Evolutionary conservation across 2,113 vertebrate genomes (phyloP), one percentile per base, ranked within the genome.

Genomic region (Microtus richardsoni): DNA sequence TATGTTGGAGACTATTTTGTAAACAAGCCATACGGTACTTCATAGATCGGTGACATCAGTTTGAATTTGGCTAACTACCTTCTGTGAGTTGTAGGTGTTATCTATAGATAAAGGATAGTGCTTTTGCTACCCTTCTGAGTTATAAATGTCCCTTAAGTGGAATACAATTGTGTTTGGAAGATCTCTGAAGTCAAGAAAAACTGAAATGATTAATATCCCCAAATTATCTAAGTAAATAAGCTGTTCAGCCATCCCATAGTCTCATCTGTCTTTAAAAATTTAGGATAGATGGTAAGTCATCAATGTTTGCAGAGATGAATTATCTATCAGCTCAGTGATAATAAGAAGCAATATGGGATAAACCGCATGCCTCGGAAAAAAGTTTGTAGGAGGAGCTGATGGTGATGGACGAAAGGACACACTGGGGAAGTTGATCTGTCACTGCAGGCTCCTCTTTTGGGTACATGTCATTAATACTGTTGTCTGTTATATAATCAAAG

Each of bases 21-120:
- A 97, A 97, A 93, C 73, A 94, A 94, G 77, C 64, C 54, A 80
- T 64, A 77, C 90, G 58, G 33, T 91, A 49, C 60, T 95, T 91
- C 22, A 47, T 36, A 82, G 49, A 88, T 54, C 87, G 47, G 58
- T 60, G 89, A 84, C 16, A 44, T 66, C 21, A 13, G 80, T 95
- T 80, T 80, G 41, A 78, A 74, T 77, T 95, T 94, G 68, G 60
- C 68, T 6, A 21, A 36, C 82, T 83, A 52, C 36, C 66, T 88
- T 73, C 52, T 86, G 13, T 90, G 92, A 77, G 30, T 70, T 94
- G 71, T 49, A 82, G 75, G 33, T 5, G 62, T 73, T 86, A 39
- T 52, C 62, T 93, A 10, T 28, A 91, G 84, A 66, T 33, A 86
- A 39, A 47, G 28, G 28, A 62, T 21, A 58, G 14, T 17, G 30